Evolutionary conservation across 2,888 invertebrate genomes (phyloP), one percentile per base, ranked within the genome.

Genomic region (Monopis laevigella): DNA sequence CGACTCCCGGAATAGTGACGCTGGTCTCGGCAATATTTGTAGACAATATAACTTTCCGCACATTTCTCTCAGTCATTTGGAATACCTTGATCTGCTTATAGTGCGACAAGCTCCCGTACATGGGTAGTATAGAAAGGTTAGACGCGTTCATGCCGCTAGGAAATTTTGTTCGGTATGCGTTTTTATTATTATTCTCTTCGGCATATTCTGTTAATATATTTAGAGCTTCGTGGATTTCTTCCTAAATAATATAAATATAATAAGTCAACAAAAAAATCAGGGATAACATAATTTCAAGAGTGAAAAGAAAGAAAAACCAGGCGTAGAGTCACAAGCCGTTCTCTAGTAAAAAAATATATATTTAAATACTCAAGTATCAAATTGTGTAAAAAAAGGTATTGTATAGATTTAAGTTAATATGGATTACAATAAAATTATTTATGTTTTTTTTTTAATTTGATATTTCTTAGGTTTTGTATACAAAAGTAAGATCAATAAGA

Each of bases 1-100:
- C 89, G 47, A 99, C 88, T 16, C 96, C 96, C 2, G 92, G 89
- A 55, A 98, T 96, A 0, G 98, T 98, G 12, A 98, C 87, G 1
- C 97, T 96, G 0, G 98, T 94, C 71, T 99, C 98, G 0, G 98
- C 98, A 40, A 99, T 92, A 60, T 98, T 98, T 0, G 98, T 98
- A 0, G 98, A 92, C 3, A 98, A 80, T 0, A 99, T 87, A 14
- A 98, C 88, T 73, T 98, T 98, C 18, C 98, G 81, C 0, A 87
- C 85, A 21, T 88, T 88, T 46, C 84, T 84, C 1, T 87, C 86
- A 0, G 88, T 82, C 7, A 77, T 75, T 53, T 89, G 87, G 62
- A 97, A 96, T 1, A 92, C 96, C 58, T 89, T 57, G 1, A 73
- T 48, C 40, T 77, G 77, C 12, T 45, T 53, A 26, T 41, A 41